phyloP scores from a whole-genome alignment of 2,888 invertebrate genomes.

The Lordiphosa fenestrarum region DNA sequence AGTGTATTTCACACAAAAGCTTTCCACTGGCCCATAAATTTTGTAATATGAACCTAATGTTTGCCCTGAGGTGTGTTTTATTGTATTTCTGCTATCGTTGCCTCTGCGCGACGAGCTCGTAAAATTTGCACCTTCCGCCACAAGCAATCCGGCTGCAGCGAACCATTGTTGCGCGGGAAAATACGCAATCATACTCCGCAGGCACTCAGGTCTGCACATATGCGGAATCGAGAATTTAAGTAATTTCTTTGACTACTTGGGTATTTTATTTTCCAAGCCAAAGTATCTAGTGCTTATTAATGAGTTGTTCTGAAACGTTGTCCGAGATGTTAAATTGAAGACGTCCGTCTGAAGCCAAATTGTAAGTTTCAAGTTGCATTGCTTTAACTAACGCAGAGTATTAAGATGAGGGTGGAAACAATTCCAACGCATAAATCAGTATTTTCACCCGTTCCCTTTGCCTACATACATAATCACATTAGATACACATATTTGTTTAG shows the following conservation, averaged over 20 bases:
- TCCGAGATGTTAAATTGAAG: no score
- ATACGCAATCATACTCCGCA: neutral
- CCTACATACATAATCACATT: neutral
- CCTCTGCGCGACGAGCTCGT: slow-evolving; percentile 40
- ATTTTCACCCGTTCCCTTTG: neutral
- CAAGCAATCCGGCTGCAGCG: slow-evolving; percentile 14
- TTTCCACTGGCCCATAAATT: slow-evolving; percentile 7
- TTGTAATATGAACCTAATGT: slow-evolving; percentile 18
- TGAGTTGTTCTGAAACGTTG: neutral
- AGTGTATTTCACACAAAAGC: slow-evolving; percentile 10
- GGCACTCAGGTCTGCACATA: neutral
- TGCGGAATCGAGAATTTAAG: neutral
- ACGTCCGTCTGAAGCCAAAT: no score
- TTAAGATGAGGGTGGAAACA: neutral
- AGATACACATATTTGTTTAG: slow-evolving; percentile 25
- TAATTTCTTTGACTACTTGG: slow-evolving; percentile 10
- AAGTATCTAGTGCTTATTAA: slow-evolving; percentile 1
- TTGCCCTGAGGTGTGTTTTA: slow-evolving; percentile 28
- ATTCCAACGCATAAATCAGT: slow-evolving; percentile 3
- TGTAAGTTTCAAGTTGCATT: neutral
- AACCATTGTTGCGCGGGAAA: neutral
- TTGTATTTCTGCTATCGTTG: slow-evolving; percentile 40
- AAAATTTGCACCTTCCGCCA: slow-evolving; percentile 48
- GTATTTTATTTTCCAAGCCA: neutral
- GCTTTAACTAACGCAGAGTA: neutral